phyloP scores from a whole-genome alignment of 2,888 invertebrate genomes.

The Catocala fraxini region DNA sequence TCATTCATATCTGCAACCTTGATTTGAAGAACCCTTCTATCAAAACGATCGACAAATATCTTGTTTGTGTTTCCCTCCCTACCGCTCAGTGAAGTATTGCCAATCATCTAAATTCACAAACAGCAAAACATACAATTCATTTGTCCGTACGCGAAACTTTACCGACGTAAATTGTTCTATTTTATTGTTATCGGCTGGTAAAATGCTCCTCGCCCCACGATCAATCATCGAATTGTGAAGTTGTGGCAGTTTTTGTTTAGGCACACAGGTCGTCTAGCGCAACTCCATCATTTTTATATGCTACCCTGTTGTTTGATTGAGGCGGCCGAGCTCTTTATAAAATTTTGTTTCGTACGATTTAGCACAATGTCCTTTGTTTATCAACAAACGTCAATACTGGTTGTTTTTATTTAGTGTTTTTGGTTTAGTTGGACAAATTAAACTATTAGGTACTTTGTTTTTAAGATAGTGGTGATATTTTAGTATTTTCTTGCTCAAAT shows the following conservation, averaged over 20 bases:
- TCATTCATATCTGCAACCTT: conserved; percentile 16
- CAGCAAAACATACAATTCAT: conserved; percentile 53
- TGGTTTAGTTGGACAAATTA: too few species aligned
- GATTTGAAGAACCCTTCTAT: conserved; percentile 7
- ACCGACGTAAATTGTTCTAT: conserved; percentile 56
- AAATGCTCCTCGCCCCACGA: conserved; percentile 44
- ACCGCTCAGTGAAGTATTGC: conserved; percentile 39
- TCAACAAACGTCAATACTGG: too few species aligned
- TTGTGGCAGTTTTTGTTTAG: conserved; percentile 47
- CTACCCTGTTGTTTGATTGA: conserved; percentile 21
- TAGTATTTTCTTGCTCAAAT: too few species aligned
- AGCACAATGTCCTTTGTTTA: not conserved
- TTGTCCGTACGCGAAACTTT: conserved; percentile 41
- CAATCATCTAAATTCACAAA: conserved; percentile 53
- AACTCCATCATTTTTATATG: conserved; percentile 23
- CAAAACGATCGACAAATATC: conserved; percentile 20
- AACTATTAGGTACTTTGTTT: too few species aligned
- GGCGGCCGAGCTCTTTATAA: conserved; percentile 14
- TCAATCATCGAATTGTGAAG: conserved; percentile 53
- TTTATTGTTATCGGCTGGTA: conserved; percentile 58
- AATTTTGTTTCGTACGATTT: conserved; percentile 9
- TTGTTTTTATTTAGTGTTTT: conserved; percentile 47
- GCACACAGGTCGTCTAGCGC: conserved; percentile 22
- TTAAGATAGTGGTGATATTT: too few species aligned
- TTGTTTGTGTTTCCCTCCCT: conserved; percentile 21